Conservation (phyloP, 1,140 invertebrate species). For the Monochamus saltuarius region DNA sequence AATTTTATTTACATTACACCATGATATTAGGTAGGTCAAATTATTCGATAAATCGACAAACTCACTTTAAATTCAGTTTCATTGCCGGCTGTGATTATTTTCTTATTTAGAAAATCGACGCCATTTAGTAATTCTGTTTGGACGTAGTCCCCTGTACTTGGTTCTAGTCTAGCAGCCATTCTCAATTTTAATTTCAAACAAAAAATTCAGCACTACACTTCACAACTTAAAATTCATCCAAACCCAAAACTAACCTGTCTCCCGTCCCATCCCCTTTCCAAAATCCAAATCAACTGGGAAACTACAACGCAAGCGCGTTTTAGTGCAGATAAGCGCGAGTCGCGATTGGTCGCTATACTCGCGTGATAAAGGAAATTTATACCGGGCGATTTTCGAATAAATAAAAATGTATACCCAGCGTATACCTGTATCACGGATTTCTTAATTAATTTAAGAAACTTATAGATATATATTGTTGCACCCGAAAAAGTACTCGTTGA, state of each 20-base stretch:
- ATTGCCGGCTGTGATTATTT: constrained; percentile 12
- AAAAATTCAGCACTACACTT: not conserved
- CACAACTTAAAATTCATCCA: constrained; percentile 4
- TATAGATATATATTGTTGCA: too few relatives aligned
- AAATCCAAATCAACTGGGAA: too few relatives aligned
- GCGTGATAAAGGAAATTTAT: too few relatives aligned
- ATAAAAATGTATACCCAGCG: too few relatives aligned
- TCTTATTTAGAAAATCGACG: constrained; percentile 28
- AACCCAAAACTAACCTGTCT: constrained; percentile 4
- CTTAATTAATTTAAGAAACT: too few relatives aligned
- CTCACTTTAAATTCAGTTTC: constrained; percentile 12
- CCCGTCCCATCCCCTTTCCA: too few relatives aligned
- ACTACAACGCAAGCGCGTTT: too few relatives aligned
- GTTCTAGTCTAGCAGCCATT: constrained; percentile 32
- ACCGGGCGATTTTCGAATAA: too few relatives aligned
- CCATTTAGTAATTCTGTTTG: constrained; percentile 31
- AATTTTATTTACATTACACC: constrained; percentile 16
- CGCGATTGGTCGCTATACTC: too few relatives aligned
- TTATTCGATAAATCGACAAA: not conserved
- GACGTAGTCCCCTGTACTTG: constrained; percentile 31
- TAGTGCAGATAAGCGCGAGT: too few relatives aligned
- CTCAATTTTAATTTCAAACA: constrained; percentile 3
- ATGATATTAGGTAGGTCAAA: constrained; percentile 14
- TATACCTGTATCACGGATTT: too few relatives aligned
- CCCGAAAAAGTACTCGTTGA: too few relatives aligned